Conservation (phyloP, 1,140 invertebrate species). For the Drosophila rufa region DNA sequence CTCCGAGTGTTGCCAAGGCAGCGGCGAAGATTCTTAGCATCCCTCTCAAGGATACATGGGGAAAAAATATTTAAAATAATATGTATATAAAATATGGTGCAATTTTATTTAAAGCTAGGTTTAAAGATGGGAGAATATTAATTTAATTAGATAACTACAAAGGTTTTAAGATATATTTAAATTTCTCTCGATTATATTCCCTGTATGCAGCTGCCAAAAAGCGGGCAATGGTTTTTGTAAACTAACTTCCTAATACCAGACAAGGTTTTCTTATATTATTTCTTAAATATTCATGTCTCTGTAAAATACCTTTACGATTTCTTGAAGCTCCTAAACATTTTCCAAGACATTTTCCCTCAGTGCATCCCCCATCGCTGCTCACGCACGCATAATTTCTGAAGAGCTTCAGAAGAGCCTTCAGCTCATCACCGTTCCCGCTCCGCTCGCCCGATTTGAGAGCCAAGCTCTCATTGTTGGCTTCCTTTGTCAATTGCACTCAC, state of each 20-base stretch:
- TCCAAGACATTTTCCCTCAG: neutral
- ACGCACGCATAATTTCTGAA: constrained; percentile 81
- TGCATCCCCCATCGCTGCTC: constrained; percentile 20
- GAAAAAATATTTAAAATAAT: neutral
- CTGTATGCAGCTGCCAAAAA: neutral
- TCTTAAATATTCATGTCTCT: neutral
- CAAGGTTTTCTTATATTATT: neutral
- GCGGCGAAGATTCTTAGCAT: constrained; percentile 4
- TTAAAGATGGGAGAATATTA: too few relatives aligned
- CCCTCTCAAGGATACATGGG: constrained; percentile 10
- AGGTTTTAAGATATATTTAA: neutral
- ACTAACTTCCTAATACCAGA: neutral
- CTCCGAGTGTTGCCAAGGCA: constrained; percentile 23
- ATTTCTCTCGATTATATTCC: neutral
- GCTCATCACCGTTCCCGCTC: constrained; percentile 42
- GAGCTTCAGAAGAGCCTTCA: constrained; percentile 47
- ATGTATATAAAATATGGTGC: neutral
- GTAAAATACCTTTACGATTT: neutral
- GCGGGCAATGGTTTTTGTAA: neutral
- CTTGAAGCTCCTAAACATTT: neutral
- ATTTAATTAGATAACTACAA: too few relatives aligned
- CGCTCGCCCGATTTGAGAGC: constrained; percentile 4
- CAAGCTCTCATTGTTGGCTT: constrained; percentile 66
- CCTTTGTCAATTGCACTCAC: constrained; percentile 81
- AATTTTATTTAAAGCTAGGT: too few relatives aligned